Evolutionary conservation across 2,797 vertebrate genomes (phyloP).

Genomic region (Halcyon leucocephala): DNA sequence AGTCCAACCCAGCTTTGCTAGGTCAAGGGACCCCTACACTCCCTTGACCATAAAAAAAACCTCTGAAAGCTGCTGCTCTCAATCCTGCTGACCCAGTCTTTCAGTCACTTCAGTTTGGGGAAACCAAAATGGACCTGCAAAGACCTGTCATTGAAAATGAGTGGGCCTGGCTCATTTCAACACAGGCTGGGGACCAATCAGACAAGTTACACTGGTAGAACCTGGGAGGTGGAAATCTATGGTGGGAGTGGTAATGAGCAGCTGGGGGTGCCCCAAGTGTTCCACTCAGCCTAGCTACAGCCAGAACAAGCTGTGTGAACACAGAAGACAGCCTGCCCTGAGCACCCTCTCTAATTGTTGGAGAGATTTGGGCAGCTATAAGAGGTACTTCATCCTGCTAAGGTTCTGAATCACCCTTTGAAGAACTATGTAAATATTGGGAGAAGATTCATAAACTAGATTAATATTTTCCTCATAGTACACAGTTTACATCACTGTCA

Average conservation of each 20-base stretch:
- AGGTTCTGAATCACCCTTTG: neutral
- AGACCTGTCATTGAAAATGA: neutral
- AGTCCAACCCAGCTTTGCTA: neutral
- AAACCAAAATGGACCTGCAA: neutral
- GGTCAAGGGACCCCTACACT: neutral
- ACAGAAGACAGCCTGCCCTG: neutral
- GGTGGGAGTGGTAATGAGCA: neutral
- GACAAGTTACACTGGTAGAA: conserved; percentile 32
- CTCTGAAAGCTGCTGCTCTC: neutral
- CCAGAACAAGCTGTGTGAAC: neutral
- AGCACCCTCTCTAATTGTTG: neutral
- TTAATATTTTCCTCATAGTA: neutral
- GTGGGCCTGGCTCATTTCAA: neutral
- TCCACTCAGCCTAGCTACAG: neutral
- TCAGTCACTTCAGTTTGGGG: neutral
- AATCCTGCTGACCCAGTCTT: neutral
- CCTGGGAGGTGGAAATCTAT: neutral
- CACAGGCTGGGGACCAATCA: neutral
- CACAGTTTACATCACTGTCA: neutral
- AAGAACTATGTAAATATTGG: neutral
- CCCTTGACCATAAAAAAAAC: neutral
- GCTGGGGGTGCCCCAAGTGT: neutral
- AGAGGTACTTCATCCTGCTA: neutral
- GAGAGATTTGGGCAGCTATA: neutral
- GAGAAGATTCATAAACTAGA: neutral